Conservation (phyloP, 1,140 invertebrate genomes). For the Drosophila novamexicana region DNA sequence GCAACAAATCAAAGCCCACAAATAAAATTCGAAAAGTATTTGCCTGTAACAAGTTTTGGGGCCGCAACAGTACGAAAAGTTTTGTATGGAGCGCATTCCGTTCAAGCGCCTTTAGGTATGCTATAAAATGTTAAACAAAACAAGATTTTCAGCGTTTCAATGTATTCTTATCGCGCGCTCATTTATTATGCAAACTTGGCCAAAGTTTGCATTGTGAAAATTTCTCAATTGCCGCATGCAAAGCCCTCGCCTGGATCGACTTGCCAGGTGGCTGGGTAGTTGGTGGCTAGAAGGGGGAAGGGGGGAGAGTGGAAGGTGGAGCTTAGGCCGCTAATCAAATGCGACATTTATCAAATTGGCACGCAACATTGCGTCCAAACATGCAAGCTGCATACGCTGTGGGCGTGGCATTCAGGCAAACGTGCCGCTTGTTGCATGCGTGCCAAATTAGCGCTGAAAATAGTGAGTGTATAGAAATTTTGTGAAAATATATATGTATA, state of each 20-base stretch:
- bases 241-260: not conserved
- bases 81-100: slow-evolving; percentile 42
- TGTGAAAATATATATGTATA: not conserved
- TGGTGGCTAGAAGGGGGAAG: too few species aligned
- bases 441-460: slow-evolving; percentile 45
- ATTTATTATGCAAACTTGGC: slow-evolving; percentile 74
- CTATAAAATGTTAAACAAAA: slow-evolving; percentile 52
- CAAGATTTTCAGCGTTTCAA: slow-evolving; percentile 40
- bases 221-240: slow-evolving; percentile 55
- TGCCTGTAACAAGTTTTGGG: slow-evolving; percentile 30
- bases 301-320: not conserved
- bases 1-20: slow-evolving; percentile 36
- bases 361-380: slow-evolving; percentile 62
- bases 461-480: not conserved
- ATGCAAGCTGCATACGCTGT: slow-evolving; percentile 53
- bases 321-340: slow-evolving; percentile 58
- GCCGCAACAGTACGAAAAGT: slow-evolving; percentile 40
- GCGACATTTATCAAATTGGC: slow-evolving; percentile 76
- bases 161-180: slow-evolving; percentile 55
- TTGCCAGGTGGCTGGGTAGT: too few species aligned
- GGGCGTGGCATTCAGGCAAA: slow-evolving; percentile 14
- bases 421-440: slow-evolving; percentile 46
- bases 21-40: slow-evolving; percentile 50
- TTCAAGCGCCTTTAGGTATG: slow-evolving; percentile 52
- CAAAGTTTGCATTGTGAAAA: slow-evolving; percentile 47